Conservation (phyloP, 1,140 invertebrate species). For the Drosophila sulfurigaster region DNA sequence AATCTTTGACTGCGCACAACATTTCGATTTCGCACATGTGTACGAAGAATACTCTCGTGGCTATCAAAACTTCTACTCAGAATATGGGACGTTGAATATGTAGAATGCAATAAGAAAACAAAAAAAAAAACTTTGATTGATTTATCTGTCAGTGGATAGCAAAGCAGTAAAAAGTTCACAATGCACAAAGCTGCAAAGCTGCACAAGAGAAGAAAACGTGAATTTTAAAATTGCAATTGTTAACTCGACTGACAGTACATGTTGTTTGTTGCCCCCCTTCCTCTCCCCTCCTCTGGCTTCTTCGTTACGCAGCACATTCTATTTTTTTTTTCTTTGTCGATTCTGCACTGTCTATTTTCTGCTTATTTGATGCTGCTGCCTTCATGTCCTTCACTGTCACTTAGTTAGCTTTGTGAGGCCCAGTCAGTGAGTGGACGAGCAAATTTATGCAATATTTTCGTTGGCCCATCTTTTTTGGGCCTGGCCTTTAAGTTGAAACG, state of each 20-base stretch:
- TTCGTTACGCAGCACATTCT: conserved; percentile 5
- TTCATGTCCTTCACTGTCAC: conserved; percentile 58
- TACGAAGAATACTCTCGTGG: neutral
- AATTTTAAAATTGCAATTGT: conserved; percentile 76
- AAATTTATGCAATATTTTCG: conserved; percentile 66
- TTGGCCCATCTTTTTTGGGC: conserved; percentile 10
- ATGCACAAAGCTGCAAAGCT: conserved; percentile 53
- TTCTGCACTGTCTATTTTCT: conserved; percentile 48
- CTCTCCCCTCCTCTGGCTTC: neutral
- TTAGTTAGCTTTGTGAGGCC: conserved; percentile 29
- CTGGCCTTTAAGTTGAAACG: neutral
- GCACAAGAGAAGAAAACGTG: conserved; percentile 38
- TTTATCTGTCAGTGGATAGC: conserved; percentile 78
- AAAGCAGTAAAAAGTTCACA: conserved; percentile 61
- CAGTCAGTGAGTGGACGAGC: conserved; percentile 27
- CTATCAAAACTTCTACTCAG: conserved; percentile 2
- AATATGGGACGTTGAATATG: neutral
- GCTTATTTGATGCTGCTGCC: conserved; percentile 38
- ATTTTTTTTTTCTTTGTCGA: neutral
- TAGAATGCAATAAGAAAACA: neutral
- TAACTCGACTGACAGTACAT: conserved; percentile 71
- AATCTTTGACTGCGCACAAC: conserved; percentile 65
- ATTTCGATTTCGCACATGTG: conserved; percentile 33
- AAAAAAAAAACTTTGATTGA: conserved; percentile 63
- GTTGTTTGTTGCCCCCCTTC: conserved; percentile 21